These are phyloP conservation scores for Gymnarchus niloticus DNA, from an alignment of 2,113 vertebrate genomes.

Conservation along the genomic window DNA sequence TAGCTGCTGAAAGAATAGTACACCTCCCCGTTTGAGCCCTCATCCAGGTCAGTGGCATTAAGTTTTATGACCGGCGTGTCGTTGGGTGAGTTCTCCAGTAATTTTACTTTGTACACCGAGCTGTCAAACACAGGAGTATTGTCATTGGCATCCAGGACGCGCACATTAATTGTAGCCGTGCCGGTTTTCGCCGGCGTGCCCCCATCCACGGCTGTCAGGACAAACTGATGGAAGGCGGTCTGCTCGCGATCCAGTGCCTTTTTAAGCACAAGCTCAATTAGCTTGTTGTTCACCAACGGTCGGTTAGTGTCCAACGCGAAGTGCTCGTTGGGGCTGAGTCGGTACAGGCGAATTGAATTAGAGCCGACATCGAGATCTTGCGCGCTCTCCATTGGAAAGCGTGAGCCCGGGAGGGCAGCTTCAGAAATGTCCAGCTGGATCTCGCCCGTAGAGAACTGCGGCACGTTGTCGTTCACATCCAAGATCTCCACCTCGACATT, in stretches of 20 bases:
- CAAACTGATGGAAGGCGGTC: constrained; percentile 62
- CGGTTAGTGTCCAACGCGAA: constrained; percentile 87
- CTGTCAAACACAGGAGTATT: constrained; percentile 64
- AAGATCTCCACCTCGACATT: constrained; percentile 64
- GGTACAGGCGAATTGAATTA: constrained; percentile 83
- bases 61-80: constrained; percentile 71
- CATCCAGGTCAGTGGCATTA: constrained; percentile 76
- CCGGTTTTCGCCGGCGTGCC: constrained; percentile 64
- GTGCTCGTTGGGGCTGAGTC: constrained; percentile 81
- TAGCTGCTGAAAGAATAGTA: constrained; percentile 75
- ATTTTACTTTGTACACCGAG: constrained; percentile 68
- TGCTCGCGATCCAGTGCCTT: constrained; percentile 67
- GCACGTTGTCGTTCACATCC: constrained; percentile 68
- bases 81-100: constrained; percentile 68
- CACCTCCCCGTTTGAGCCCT: constrained; percentile 74
- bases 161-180: constrained; percentile 59
- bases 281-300: constrained; percentile 76
- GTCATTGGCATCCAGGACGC: constrained; percentile 67
- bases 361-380: constrained; percentile 73
- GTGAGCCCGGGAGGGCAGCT: constrained; percentile 61
- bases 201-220: constrained; percentile 65
- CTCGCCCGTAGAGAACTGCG: constrained; percentile 66
- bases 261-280: constrained; percentile 68
- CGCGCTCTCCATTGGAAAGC: constrained; percentile 62
- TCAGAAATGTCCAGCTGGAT: constrained; percentile 66